Conservation (phyloP, 2,797 vertebrate species). For the Gambusia yucatana region DNA sequence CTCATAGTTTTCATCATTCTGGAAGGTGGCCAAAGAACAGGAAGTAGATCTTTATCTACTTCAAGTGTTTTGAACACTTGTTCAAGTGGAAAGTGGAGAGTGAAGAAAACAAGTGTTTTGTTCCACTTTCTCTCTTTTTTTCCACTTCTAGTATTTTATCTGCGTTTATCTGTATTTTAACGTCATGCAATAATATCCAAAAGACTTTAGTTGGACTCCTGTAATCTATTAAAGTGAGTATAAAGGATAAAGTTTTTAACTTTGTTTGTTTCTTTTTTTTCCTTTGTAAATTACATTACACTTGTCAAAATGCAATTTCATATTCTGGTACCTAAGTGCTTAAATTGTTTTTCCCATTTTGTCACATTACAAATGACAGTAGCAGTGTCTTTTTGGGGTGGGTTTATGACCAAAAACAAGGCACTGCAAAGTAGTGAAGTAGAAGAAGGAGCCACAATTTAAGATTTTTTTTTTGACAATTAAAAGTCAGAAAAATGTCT, state of each 20-base stretch:
- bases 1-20: slow-evolving; percentile 21
- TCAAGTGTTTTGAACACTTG: no score
- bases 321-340: neutral
- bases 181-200: neutral
- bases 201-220: neutral
- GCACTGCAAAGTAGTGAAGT: neutral
- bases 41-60: no score
- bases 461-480: neutral
- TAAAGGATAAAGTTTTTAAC: neutral
- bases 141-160: neutral
- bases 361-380: neutral
- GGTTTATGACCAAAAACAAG: neutral
- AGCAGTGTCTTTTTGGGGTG: neutral
- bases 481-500: neutral
- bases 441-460: neutral
- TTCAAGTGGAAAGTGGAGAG: no score
- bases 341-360: neutral
- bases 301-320: neutral
- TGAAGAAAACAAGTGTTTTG: neutral
- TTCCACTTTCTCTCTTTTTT: neutral
- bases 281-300: neutral
- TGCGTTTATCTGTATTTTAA: neutral
- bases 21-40: slow-evolving; percentile 12
- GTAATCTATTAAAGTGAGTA: neutral
- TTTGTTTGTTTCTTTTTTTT: neutral